Evolutionary conservation across 92 coral and sea anemone species (phyloP).

Genomic region (Epizoanthus ramosus): DNA sequence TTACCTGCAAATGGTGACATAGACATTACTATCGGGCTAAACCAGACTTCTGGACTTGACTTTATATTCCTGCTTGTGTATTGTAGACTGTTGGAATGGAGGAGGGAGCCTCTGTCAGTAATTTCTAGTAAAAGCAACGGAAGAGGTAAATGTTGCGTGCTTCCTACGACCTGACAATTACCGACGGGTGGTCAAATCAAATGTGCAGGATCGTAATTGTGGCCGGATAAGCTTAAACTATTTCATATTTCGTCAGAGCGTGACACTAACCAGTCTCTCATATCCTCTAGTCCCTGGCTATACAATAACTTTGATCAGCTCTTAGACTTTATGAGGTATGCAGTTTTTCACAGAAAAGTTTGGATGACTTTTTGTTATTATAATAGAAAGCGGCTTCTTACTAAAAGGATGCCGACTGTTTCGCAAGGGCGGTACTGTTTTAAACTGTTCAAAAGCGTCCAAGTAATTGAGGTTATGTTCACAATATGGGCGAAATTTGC

Average conservation of each 20-base stretch:
- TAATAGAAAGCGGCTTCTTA: slow-evolving; percentile 34
- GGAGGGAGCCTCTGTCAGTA: slow-evolving; percentile 29
- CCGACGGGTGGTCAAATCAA: slow-evolving; percentile 45
- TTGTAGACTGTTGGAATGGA: slow-evolving; percentile 33
- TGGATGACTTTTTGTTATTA: slow-evolving; percentile 32
- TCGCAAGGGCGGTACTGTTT: slow-evolving; percentile 36
- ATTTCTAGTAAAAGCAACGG: slow-evolving; percentile 27
- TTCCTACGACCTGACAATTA: slow-evolving; percentile 31
- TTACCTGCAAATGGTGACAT: slow-evolving; percentile 26
- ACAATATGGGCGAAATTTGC: slow-evolving; percentile 39
- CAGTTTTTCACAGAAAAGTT: background rate
- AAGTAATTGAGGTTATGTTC: slow-evolving; percentile 43
- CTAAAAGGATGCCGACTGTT: slow-evolving; percentile 37
- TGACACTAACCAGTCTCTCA: slow-evolving; percentile 32
- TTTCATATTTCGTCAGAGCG: slow-evolving; percentile 19
- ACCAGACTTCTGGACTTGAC: background rate
- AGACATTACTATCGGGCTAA: background rate
- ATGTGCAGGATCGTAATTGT: background rate
- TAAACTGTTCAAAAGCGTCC: slow-evolving; percentile 38
- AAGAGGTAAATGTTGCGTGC: slow-evolving; percentile 25
- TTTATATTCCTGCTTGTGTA: slow-evolving; percentile 2
- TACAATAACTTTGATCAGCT: background rate
- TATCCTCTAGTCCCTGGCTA: background rate
- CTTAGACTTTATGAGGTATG: background rate
- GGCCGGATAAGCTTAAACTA: slow-evolving; percentile 38